Percentiles rank a stretch among this genome's conserved stretches.
Conservation (phyloP, 1,140 invertebrate species). For the Ditylenchus dipsaci region DNA sequence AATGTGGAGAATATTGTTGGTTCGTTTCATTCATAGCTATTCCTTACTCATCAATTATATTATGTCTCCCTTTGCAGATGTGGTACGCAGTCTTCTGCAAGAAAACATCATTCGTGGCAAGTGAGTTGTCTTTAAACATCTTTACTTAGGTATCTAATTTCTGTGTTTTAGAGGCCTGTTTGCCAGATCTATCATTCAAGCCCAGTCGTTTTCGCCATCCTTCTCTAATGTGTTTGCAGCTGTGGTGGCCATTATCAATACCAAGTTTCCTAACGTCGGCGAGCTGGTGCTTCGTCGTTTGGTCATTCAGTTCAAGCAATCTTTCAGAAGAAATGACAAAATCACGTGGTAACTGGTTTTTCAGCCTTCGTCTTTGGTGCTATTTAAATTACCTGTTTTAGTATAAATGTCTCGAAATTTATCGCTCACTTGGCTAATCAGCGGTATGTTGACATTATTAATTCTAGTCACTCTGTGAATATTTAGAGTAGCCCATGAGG, state of each 20-base stretch:
- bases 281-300: constrained; percentile 84
- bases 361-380: too few relatives aligned
- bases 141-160: constrained; percentile 9
- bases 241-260: constrained; percentile 86
- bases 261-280: constrained; percentile 95
- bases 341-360: constrained; percentile 64
- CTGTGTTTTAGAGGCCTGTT: constrained; percentile 56
- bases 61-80: constrained; percentile 56
- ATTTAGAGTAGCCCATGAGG: constrained; percentile 73
- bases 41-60: too few relatives aligned
- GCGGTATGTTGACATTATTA: constrained; percentile 58
- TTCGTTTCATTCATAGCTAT: too few relatives aligned
- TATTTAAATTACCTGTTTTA: too few relatives aligned
- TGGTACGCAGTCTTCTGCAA: constrained; percentile 81
- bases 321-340: constrained; percentile 86
- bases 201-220: constrained; percentile 89
- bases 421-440: constrained; percentile 97
- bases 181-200: constrained; percentile 82
- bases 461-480: too few relatives aligned
- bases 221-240: constrained; percentile 97
- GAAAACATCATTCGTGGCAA: constrained; percentile 92
- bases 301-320: constrained; percentile 79
- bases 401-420: constrained; percentile 80
- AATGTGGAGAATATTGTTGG: constrained; percentile 88
- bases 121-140: constrained; percentile 38